Percentiles rank a stretch among this genome's conserved stretches.
These are phyloP conservation scores for Caenorhabditis wallacei DNA, from an alignment of 2,888 invertebrate species.

Conservation along the genomic window DNA sequence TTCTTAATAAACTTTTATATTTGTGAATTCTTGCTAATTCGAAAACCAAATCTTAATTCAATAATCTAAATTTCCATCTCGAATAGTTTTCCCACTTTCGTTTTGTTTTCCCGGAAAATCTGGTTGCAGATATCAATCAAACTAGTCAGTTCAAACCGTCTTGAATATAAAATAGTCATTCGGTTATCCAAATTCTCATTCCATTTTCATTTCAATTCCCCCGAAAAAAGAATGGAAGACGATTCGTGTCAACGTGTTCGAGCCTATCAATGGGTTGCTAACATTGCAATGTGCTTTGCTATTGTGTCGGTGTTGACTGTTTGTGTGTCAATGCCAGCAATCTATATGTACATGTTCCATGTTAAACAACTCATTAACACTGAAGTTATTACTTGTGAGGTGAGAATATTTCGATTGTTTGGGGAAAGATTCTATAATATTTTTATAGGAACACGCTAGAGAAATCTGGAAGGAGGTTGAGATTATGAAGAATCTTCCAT, in stretches of 20 bases:
- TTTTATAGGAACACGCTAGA: constrained; percentile 52
- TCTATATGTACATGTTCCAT: constrained; percentile 63
- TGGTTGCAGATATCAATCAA: constrained; percentile 17
- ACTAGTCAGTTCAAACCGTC: constrained; percentile 3
- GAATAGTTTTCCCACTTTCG: constrained; percentile 10
- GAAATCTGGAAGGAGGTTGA: constrained; percentile 59
- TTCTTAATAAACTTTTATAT: neutral
- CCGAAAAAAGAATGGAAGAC: constrained; percentile 44
- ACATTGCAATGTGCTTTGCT: constrained; percentile 61
- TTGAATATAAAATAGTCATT: constrained; percentile 1
- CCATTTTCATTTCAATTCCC: neutral
- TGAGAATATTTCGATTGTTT: neutral
- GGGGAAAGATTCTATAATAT: too few species aligned
- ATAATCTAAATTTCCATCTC: constrained; percentile 14
- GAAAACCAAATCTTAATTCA: neutral
- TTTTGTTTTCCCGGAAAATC: constrained; percentile 28
- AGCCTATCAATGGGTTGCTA: constrained; percentile 66
- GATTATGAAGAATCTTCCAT: constrained; percentile 59
- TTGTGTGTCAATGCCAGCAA: constrained; percentile 54
- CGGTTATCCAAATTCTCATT: neutral
- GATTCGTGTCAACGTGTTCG: constrained; percentile 57
- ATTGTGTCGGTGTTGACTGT: constrained; percentile 59
- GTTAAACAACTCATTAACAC: constrained; percentile 48
- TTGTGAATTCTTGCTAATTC: neutral
- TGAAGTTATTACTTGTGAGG: constrained; percentile 63